phyloP scores from a whole-genome alignment of 2,113 vertebrate genomes.

The Steatornis caripensis region DNA sequence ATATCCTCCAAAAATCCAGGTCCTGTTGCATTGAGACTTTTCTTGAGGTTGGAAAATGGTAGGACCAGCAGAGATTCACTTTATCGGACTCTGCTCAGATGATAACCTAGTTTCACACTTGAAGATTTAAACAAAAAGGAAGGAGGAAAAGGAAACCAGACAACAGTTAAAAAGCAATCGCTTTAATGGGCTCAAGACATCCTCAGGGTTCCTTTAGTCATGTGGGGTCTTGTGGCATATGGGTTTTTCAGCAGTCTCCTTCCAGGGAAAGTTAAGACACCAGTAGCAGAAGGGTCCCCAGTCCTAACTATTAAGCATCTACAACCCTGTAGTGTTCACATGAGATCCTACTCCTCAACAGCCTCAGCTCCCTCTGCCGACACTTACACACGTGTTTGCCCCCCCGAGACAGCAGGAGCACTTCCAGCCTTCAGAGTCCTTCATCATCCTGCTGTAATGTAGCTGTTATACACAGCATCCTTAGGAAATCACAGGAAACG shows the following conservation, averaged over 20 bases:
- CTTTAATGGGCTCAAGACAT: background rate
- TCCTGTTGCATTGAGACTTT: background rate
- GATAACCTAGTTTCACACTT: background rate
- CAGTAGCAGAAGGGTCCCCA: background rate
- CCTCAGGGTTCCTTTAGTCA: background rate
- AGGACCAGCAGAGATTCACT: background rate
- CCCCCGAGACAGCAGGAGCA: background rate
- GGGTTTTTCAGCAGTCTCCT: background rate
- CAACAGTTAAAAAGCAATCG: background rate
- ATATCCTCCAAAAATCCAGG: background rate
- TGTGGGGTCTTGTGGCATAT: too few relatives aligned
- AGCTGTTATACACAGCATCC: background rate
- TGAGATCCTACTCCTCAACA: background rate
- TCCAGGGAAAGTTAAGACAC: background rate
- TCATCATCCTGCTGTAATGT: rapidly evolving
- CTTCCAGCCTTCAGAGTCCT: background rate
- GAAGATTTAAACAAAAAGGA: background rate
- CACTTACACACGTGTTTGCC: background rate
- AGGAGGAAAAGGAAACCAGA: background rate
- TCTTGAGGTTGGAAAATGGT: background rate
- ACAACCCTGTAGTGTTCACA: background rate
- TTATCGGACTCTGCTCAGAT: background rate
- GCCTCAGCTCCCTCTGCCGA: background rate
- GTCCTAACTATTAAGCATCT: background rate
- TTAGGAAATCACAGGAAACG: rapidly evolving